These are phyloP conservation scores for Nannobrachium achirus DNA, from an alignment of 2,113 vertebrate species.

Conservation along the genomic window DNA sequence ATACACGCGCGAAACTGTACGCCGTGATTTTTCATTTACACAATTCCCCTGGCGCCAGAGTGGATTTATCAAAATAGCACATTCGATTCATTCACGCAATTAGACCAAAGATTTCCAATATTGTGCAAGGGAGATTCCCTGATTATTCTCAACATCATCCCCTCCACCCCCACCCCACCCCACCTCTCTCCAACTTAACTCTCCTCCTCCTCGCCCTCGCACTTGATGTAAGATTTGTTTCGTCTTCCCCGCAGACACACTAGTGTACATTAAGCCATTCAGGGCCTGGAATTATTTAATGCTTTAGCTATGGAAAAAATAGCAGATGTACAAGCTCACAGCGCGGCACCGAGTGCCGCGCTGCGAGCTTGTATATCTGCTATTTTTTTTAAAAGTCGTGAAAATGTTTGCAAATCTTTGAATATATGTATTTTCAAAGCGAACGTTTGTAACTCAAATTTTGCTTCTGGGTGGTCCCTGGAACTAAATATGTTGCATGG, in stretches of 20 bases:
- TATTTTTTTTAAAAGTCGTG: too few species aligned
- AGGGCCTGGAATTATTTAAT: too few species aligned
- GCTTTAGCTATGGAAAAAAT: too few species aligned
- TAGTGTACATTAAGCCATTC: conserved; percentile 68
- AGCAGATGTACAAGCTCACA: too few species aligned
- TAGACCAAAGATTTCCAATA: conserved; percentile 77
- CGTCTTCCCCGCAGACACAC: conserved; percentile 56
- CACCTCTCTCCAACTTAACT: too few species aligned
- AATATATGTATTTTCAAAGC: too few species aligned
- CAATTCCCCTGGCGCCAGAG: conserved; percentile 60
- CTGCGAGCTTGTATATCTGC: too few species aligned
- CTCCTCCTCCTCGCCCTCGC: conserved; percentile 49
- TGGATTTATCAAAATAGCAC: conserved; percentile 68
- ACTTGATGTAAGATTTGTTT: conserved; percentile 61
- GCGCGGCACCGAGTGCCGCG: too few species aligned
- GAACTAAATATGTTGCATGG: too few species aligned
- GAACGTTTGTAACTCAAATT: too few species aligned
- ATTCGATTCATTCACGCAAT: conserved; percentile 77
- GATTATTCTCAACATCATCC: conserved; percentile 73
- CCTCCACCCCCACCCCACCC: background rate
- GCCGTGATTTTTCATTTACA: conserved; percentile 68
- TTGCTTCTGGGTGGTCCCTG: too few species aligned
- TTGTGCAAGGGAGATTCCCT: conserved; percentile 63
- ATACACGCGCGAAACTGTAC: conserved; percentile 28
- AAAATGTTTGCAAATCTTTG: too few species aligned